phyloP scores from a whole-genome alignment of 2,797 vertebrate species.

The Remorina albescens region DNA sequence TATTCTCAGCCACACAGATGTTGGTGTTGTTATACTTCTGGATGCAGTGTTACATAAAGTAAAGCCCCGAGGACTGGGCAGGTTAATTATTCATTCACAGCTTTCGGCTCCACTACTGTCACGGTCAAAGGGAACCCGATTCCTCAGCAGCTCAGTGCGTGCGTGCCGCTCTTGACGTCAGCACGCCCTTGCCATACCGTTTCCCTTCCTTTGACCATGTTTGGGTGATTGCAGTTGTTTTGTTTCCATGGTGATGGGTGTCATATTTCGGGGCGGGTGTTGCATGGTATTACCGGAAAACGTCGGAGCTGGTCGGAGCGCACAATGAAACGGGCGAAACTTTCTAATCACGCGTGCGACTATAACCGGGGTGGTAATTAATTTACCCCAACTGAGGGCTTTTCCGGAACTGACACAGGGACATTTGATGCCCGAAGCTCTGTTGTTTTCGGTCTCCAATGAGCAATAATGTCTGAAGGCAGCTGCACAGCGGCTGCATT shows the following conservation, averaged over 20 bases:
- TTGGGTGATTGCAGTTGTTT: conserved; percentile 83
- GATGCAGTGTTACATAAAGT: conserved; percentile 52
- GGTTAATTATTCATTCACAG: conserved; percentile 74
- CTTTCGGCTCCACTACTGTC: conserved; percentile 57
- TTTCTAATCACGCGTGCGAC: conserved; percentile 30
- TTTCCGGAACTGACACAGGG: conserved; percentile 37
- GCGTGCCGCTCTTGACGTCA: conserved; percentile 81
- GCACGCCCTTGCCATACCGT: conserved; percentile 57
- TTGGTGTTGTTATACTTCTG: conserved; percentile 39
- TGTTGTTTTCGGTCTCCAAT: not conserved
- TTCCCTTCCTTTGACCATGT: conserved; percentile 87
- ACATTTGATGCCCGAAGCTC: not conserved
- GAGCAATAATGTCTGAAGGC: not conserved
- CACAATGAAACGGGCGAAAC: conserved; percentile 29
- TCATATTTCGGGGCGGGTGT: conserved; percentile 57
- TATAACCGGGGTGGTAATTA: conserved; percentile 9
- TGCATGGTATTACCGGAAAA: conserved; percentile 70
- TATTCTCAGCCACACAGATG: conserved; percentile 34
- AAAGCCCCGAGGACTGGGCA: conserved; percentile 20
- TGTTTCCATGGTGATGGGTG: conserved; percentile 79
- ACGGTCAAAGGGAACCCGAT: conserved; percentile 78
- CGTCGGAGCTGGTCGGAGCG: conserved; percentile 27
- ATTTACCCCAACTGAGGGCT: not conserved
- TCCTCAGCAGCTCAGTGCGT: conserved; percentile 76
- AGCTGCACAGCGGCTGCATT: not conserved